Conservation (phyloP, 1,140 invertebrate genomes). For the Nasonia longicornis region DNA sequence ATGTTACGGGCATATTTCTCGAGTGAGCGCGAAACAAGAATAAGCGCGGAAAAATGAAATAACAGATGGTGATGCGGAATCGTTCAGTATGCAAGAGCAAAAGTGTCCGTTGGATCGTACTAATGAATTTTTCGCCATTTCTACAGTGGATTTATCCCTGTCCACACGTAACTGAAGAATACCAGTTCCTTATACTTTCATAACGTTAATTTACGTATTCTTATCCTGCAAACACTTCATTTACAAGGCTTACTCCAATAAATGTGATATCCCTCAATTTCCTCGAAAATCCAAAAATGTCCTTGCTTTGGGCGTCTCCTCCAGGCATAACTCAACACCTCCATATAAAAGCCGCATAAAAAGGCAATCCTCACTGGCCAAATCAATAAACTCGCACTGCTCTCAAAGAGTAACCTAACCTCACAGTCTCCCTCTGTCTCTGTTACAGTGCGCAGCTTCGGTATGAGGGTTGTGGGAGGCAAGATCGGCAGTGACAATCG, state of each 20-base stretch:
- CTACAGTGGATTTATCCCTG: too few relatives aligned
- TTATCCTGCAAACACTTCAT: too few relatives aligned
- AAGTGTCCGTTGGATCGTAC: too few relatives aligned
- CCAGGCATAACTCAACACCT: neutral
- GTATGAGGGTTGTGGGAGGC: conserved; percentile 92
- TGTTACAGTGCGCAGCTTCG: conserved; percentile 85
- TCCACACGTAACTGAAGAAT: too few relatives aligned
- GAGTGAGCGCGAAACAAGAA: conserved; percentile 12
- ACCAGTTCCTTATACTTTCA: too few relatives aligned
- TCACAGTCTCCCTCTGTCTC: conserved; percentile 26
- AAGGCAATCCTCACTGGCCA: neutral
- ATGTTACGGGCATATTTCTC: too few relatives aligned
- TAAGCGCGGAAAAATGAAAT: neutral
- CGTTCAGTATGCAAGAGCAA: neutral
- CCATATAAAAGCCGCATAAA: neutral
- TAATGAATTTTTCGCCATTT: too few relatives aligned
- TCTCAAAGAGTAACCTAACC: neutral
- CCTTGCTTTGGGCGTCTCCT: neutral
- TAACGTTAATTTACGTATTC: too few relatives aligned
- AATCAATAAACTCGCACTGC: neutral
- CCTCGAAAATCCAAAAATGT: neutral
- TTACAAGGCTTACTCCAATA: neutral
- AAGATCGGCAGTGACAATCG: conserved; percentile 85
- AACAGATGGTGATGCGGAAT: neutral
- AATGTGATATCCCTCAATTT: neutral